Conservation (phyloP, 1,140 invertebrate species). For the Agrilus planipennis region DNA sequence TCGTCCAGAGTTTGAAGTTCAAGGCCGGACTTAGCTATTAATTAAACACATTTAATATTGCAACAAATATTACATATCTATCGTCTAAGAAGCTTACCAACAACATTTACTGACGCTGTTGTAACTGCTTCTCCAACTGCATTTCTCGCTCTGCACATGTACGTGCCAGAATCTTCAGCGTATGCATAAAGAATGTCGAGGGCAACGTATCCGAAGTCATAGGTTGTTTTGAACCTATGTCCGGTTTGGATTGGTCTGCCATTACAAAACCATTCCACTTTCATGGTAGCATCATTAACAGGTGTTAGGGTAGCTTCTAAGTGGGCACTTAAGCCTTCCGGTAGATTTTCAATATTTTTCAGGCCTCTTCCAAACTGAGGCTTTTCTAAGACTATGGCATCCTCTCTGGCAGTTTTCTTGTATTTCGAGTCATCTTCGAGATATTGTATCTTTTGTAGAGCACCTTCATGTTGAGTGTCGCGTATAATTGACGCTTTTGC, state of each 20-base stretch:
- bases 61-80: not conserved
- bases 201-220: conserved; percentile 93
- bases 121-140: conserved; percentile 84
- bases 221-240: conserved; percentile 82
- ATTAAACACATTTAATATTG: conserved; percentile 38
- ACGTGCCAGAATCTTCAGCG: conserved; percentile 88
- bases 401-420: conserved; percentile 57
- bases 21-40: conserved; percentile 55
- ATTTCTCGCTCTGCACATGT: conserved; percentile 90
- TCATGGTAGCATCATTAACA: conserved; percentile 89
- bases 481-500: conserved; percentile 77
- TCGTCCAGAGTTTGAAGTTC: conserved; percentile 82
- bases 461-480: conserved; percentile 91
- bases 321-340: conserved; percentile 84
- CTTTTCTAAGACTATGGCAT: conserved; percentile 64
- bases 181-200: conserved; percentile 94
- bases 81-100: conserved; percentile 40
- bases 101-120: conserved; percentile 71
- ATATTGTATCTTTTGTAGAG: conserved; percentile 81
- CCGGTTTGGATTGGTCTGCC: conserved; percentile 80
- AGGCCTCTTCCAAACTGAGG: conserved; percentile 81
- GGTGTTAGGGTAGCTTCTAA: conserved; percentile 91
- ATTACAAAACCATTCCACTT: conserved; percentile 91
- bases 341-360: conserved; percentile 67
- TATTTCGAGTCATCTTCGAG: conserved; percentile 78